phyloP scores from a whole-genome alignment of 2,888 invertebrate genomes.

The Leistus spinibarbis region DNA sequence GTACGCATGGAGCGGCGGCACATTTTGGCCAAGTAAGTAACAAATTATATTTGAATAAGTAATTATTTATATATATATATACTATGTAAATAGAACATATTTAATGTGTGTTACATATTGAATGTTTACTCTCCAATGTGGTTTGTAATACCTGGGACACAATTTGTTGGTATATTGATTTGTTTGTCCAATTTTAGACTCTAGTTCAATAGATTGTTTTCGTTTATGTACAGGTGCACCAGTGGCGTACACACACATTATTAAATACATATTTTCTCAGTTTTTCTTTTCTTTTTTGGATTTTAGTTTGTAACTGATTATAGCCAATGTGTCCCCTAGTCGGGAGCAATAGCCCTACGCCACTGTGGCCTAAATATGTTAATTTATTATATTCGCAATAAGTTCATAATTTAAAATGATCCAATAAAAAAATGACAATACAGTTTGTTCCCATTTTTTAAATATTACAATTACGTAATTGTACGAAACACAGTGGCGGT shows the following conservation, averaged over 20 bases:
- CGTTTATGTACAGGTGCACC: background rate
- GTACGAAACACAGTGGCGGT: no score
- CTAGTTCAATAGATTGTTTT: conserved; percentile 38
- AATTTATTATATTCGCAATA: no score
- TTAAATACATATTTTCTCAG: no score
- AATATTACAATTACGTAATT: no score
- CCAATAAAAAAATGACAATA: no score
- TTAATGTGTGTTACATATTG: background rate
- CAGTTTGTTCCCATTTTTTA: no score
- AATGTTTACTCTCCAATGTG: background rate
- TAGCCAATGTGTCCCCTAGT: no score
- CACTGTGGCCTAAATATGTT: no score
- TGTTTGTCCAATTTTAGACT: conserved; percentile 39
- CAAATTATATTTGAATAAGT: conserved; percentile 1
- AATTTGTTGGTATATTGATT: conserved; percentile 36
- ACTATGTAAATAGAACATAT: background rate
- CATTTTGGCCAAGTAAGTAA: conserved; percentile 81
- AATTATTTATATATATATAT: background rate
- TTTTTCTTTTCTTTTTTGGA: no score
- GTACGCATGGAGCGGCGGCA: conserved; percentile 74
- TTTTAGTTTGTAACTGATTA: no score
- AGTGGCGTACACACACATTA: background rate
- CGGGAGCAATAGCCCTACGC: no score
- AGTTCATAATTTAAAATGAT: no score
- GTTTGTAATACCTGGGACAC: conserved; percentile 19